phyloP scores from a whole-genome alignment of 2,888 invertebrate genomes.

The Cataglyphis cursor region DNA sequence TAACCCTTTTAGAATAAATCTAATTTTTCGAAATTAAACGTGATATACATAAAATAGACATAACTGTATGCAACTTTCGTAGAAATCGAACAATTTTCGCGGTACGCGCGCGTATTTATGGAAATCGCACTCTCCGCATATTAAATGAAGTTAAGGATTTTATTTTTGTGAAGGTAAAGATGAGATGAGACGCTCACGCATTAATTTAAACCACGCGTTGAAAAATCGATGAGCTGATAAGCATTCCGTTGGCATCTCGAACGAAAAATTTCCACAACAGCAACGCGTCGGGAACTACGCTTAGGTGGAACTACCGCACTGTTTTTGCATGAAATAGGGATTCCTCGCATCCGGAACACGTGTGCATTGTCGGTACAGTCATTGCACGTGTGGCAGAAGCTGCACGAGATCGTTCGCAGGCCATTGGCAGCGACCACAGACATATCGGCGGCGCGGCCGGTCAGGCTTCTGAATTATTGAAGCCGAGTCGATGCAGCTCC shows the following conservation, averaged over 20 bases:
- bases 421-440: constrained; percentile 60
- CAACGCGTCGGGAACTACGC: not conserved
- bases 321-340: constrained; percentile 11
- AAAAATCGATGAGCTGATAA: constrained; percentile 4
- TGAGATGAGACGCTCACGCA: not conserved
- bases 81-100: constrained; percentile 14
- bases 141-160: not conserved
- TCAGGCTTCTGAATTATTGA: constrained; percentile 71
- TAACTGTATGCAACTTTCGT: constrained; percentile 15
- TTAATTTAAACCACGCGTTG: not conserved
- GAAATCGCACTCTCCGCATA: not conserved
- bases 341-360: constrained; percentile 18
- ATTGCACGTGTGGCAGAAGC: constrained; percentile 25
- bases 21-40: constrained; percentile 46
- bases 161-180: not conserved
- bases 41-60: constrained; percentile 6
- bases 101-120: not conserved
- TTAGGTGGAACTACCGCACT: not conserved
- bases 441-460: constrained; percentile 62
- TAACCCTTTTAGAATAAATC: constrained; percentile 26
- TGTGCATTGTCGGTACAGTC: constrained; percentile 20
- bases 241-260: not conserved
- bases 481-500: constrained; percentile 63
- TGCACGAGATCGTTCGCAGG: constrained; percentile 43
- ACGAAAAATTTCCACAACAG: not conserved